Base-by-base conservation (phyloP, 1,140 invertebrate genomes). In the Drosophila varians region DNA sequence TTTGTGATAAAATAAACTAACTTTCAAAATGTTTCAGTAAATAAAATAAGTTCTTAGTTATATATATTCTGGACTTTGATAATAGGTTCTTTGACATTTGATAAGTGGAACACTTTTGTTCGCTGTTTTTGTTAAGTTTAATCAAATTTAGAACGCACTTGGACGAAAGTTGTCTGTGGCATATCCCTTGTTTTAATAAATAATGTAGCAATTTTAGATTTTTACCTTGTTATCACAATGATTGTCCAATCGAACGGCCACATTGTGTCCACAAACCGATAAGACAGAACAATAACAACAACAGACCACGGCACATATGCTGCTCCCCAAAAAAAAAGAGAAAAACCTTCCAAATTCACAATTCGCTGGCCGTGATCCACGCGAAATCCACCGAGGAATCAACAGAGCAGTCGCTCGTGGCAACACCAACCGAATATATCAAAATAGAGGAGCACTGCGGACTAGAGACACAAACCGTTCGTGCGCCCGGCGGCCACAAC, bases 231-330 rank as follows among this genome's bases (percentile, higher is more conserved):
- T 61, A 62, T 48, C 56, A 31, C 9, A 23, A 23, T 23, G n/a
- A n/a, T 23, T 3, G 28, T 26, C 7, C 21, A 2, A 4, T 4
- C 21, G 21, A 21, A 28, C 26, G 26, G 26, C 9, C 26, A 28
- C 26, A 28, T 28, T 28, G 26, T 8, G 26, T 28, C 8, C 2
- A 57, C 49, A 61, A 38, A 28, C 48, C n/a, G 25, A 56, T 7
- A n/a, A 43, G 9, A 0, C 11, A 34, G 12, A 34, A 36, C 49
- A 38, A 36, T n/a, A 58, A 48, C 5, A 52, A 48, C 12, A 49
- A 23, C 14, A 25, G 34, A 5, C 9, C 19, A 52, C 14, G 7
- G 56, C 51, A 65, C 64, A 66, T 68, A 68, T 68, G 64, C 36
- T 66, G 36, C 34, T 31, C 36, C 36, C 34, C 16, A 19, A 25